Evolutionary conservation across 2,113 vertebrate species (phyloP), one percentile per base, ranked within the genome.

Genomic region (Mesoclemmys tuberculata): DNA sequence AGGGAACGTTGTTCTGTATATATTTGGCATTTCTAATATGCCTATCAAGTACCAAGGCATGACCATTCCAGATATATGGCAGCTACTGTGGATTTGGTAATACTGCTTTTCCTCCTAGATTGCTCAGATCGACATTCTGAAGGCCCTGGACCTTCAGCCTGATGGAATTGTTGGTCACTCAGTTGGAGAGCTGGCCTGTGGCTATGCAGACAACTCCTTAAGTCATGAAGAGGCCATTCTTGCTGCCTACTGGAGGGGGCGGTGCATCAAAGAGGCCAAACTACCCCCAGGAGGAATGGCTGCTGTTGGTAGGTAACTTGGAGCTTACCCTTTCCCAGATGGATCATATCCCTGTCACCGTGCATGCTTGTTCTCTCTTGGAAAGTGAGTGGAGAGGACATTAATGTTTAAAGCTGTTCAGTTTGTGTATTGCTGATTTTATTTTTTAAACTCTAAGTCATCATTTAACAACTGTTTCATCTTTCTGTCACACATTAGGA

Each of bases 141-240:
- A 96, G 31, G 97, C 98, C 68, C 89, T 99, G 96, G 99, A 99
- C 58, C 98, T 99, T 89, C 95, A 96, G 35, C 99, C 99, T 0
- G 99, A 99, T 8, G 99, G 99, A 24, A 99, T 99, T 87, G 74
- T 99, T 1, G 99, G 99, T 1, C 99, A 99, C 96, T 99, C 99
- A 0, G 98, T 99, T 55, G 99, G 99, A 21, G 99, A 99, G 94
- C 94, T 99, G 84, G 99, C 99, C 84, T 99, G 99, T n/a, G 99
- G 99, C 89, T 99, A 99, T 0, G 99, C 99, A 0, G 99, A 99
- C 11, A 97, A 98, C 80, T 99, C 99, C 82, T 95, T 99, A 41
- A 99, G 98, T 52, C 99, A 99, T 10, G 96, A 96, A 8, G 99
- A 99, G 97, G 99, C 98, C 7, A 84, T 99, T 90, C 98, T 99